Conservation (phyloP, 2,888 invertebrate species). For the Meliscaeva auricollis region DNA sequence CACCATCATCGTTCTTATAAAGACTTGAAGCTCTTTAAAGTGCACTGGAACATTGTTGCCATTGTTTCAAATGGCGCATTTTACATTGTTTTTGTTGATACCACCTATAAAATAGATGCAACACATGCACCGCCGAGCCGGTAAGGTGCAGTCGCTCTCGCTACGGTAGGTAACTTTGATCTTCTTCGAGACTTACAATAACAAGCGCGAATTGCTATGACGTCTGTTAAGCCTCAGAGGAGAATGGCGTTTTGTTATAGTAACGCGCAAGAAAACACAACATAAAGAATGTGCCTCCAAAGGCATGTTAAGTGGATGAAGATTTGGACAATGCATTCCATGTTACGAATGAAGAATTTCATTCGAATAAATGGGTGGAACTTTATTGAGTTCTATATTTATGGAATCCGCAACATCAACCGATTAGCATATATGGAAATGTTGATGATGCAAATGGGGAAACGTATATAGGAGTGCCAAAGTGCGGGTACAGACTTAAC, state of each 20-base stretch:
- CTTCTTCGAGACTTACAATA: constrained; percentile 23
- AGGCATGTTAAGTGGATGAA: constrained; percentile 20
- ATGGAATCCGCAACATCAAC: background rate
- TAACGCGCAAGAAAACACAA: background rate
- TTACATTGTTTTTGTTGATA: constrained; percentile 41
- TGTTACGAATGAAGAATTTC: constrained; percentile 39
- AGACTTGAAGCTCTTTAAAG: constrained; percentile 34
- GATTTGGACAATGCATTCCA: constrained; percentile 39
- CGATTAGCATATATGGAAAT: constrained; percentile 15
- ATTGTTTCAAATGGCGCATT: constrained; percentile 45
- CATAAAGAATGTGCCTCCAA: constrained; percentile 9
- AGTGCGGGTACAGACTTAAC: constrained; percentile 3
- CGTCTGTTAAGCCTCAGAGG: constrained; percentile 10
- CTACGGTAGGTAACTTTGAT: constrained; percentile 61
- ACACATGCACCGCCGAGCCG: constrained; percentile 17
- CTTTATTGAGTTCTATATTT: constrained; percentile 24
- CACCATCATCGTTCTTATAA: constrained; percentile 10
- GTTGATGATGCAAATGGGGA: constrained; percentile 6
- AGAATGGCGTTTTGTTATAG: constrained; percentile 15
- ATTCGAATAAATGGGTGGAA: constrained; percentile 42
- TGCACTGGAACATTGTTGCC: constrained; percentile 43
- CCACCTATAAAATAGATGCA: constrained; percentile 35
- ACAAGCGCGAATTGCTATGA: constrained; percentile 32
- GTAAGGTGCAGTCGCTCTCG: constrained; percentile 66
- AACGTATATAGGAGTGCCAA: constrained; percentile 30